phyloP scores from a whole-genome alignment of 2,113 vertebrate genomes.

The Pongo abelii region DNA sequence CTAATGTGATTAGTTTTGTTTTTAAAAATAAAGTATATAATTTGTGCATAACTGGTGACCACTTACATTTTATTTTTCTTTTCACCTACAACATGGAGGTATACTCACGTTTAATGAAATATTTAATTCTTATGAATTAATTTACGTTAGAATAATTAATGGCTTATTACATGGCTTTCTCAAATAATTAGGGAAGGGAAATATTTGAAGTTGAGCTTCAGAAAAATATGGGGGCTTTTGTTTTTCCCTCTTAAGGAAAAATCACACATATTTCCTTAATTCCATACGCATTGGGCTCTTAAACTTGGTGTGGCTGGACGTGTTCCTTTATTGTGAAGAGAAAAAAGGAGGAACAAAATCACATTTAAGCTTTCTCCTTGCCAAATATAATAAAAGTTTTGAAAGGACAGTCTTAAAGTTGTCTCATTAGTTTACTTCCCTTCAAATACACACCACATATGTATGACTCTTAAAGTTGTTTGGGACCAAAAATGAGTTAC shows the following conservation, averaged over 20 bases:
- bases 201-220: constrained; percentile 44
- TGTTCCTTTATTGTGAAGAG: neutral
- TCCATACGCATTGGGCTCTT: neutral
- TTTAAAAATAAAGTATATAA: constrained; percentile 6
- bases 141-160: constrained; percentile 28
- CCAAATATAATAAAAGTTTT: neutral
- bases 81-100: neutral
- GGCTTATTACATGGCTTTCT: constrained; percentile 40
- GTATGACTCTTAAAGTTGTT: constrained; percentile 22
- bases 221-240: neutral
- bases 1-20: constrained; percentile 8
- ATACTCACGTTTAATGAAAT: neutral
- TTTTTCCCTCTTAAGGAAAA: neutral
- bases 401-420: neutral
- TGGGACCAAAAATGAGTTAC: constrained; percentile 5
- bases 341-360: neutral
- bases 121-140: constrained; percentile 29
- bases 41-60: neutral
- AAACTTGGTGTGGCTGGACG: neutral
- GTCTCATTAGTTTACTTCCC: neutral
- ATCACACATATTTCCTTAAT: neutral
- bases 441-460: neutral
- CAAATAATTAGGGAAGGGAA: constrained; percentile 27
- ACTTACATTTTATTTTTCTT: neutral
- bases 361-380: constrained; percentile 7